These are phyloP conservation scores for Acanthochromis polyacanthus DNA, from an alignment of 2,113 vertebrate genomes.

Conservation along the genomic window DNA sequence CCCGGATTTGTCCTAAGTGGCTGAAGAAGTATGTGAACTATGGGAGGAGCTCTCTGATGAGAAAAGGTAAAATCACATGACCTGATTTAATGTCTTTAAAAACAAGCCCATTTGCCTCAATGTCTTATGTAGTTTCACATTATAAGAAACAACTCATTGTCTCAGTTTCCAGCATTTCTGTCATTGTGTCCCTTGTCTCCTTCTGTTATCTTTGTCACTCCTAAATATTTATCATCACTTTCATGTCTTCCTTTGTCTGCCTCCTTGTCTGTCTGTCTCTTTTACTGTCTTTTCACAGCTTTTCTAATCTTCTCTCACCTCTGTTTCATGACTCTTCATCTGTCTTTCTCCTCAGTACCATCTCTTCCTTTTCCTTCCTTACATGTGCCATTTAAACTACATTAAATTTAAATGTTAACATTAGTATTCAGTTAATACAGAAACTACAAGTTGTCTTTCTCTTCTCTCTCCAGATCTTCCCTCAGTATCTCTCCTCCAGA, in stretches of 20 bases:
- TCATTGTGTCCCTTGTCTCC: too few species aligned
- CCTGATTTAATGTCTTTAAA: not conserved
- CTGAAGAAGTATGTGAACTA: too few species aligned
- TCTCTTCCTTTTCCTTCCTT: too few species aligned
- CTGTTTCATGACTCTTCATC: not conserved
- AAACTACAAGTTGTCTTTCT: not conserved
- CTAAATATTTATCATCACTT: too few species aligned
- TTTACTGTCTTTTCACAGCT: too few species aligned
- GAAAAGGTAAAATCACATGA: conserved; percentile 34
- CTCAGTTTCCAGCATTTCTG: not conserved
- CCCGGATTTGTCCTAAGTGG: too few species aligned
- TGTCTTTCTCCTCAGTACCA: too few species aligned
- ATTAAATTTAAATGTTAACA: not conserved
- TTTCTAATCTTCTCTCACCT: not conserved
- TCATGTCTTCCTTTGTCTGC: too few species aligned
- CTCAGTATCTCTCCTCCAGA: too few species aligned
- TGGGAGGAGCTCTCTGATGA: conserved; percentile 34
- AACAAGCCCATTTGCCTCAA: not conserved
- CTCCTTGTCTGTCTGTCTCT: not conserved
- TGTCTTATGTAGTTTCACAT: not conserved
- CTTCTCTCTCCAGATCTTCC: too few species aligned
- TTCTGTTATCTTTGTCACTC: not conserved
- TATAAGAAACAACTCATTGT: not conserved
- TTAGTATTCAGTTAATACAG: too few species aligned
- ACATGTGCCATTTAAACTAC: too few species aligned